Conservation (phyloP, 2,797 vertebrate species). For the Diglossa cyanea region DNA sequence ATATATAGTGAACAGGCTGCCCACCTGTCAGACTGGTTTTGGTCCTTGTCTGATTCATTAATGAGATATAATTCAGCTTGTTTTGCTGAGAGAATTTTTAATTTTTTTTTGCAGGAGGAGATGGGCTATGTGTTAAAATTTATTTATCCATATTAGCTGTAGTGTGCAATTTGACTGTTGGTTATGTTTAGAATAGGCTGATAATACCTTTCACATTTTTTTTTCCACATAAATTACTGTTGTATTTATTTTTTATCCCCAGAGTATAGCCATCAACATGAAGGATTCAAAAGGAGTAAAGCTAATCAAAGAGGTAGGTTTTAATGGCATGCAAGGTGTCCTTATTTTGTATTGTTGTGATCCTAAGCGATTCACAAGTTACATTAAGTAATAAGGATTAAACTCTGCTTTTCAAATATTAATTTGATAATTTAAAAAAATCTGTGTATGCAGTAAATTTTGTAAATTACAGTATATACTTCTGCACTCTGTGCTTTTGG, state of each 20-base stretch:
- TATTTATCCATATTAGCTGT: not conserved
- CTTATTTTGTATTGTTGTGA: not conserved
- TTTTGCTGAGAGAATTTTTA: not conserved
- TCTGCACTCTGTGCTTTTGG: not conserved
- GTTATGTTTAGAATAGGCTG: not conserved
- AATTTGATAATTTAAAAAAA: not conserved
- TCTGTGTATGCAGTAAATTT: not conserved
- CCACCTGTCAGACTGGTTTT: not conserved
- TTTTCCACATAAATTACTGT: not conserved
- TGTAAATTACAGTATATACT: not conserved
- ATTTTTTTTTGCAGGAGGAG: not conserved
- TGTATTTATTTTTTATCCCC: conserved; percentile 23
- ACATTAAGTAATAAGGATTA: not conserved
- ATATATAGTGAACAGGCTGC: not conserved
- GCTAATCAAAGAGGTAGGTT: conserved; percentile 86
- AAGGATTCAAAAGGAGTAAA: conserved; percentile 83
- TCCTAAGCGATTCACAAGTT: not conserved
- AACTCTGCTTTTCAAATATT: not conserved
- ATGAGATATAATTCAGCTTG: not conserved
- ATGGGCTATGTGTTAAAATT: not conserved
- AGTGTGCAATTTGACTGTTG: not conserved
- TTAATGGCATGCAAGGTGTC: not conserved
- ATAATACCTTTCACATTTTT: not conserved
- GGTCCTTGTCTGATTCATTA: not conserved
- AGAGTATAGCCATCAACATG: conserved; percentile 90